phyloP scores from a whole-genome alignment of 2,888 invertebrate species.

The Caenorhabditis japonica region DNA sequence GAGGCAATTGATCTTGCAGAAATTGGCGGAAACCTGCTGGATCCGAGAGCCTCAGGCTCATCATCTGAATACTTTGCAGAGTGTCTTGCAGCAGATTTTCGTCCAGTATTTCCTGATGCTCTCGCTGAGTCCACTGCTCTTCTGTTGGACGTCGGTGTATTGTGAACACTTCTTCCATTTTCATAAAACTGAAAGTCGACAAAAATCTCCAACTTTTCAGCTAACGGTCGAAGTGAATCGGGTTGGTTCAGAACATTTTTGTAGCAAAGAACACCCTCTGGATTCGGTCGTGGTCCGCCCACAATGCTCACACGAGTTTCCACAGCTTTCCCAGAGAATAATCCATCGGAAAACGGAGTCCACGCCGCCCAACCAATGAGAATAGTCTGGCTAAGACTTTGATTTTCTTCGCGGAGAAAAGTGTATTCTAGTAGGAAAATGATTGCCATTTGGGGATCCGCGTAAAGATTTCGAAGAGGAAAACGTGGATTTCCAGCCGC shows the following conservation, averaged over 20 bases:
- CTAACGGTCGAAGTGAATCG: conserved; percentile 13
- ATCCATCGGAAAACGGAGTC: conserved; percentile 77
- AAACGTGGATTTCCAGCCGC: conserved; percentile 43
- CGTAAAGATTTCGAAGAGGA: conserved; percentile 49
- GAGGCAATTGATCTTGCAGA: conserved; percentile 44
- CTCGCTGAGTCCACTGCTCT: conserved; percentile 16
- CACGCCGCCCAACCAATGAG: conserved; percentile 79
- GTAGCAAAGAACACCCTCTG: conserved; percentile 78
- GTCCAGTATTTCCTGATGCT: conserved; percentile 1
- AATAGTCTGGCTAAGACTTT: conserved; percentile 49
- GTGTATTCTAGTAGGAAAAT: conserved; percentile 73
- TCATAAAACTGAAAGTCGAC: conserved; percentile 41
- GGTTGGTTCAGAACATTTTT: conserved; percentile 72
- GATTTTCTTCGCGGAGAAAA: conserved; percentile 44
- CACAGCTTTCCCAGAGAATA: conserved; percentile 16
- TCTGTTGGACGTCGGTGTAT: conserved; percentile 35
- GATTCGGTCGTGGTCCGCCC: conserved; percentile 78
- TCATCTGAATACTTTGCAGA: not conserved
- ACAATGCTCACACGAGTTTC: conserved; percentile 70
- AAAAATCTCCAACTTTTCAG: conserved; percentile 34
- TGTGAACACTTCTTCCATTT: conserved; percentile 38
- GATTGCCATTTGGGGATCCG: conserved; percentile 62
- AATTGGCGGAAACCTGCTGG: conserved; percentile 29
- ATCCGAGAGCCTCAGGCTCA: not conserved
- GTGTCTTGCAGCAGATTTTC: conserved; percentile 10